Conservation (phyloP, 2,113 vertebrate species). For the Bufo gargarizans region DNA sequence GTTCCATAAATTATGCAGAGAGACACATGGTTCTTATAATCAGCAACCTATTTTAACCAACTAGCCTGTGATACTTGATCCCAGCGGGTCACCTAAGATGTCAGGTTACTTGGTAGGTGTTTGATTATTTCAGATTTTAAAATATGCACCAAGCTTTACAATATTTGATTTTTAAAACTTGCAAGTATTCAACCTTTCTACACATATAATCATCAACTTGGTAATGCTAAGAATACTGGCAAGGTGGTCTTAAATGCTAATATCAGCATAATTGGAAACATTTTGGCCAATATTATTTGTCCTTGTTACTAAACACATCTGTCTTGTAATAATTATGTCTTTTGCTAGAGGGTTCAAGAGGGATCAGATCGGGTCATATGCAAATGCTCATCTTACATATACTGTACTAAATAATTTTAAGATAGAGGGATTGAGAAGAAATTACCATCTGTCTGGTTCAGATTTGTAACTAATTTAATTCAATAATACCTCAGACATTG, state of each 20-base stretch:
- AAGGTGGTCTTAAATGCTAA: constrained; percentile 36
- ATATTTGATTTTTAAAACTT: constrained; percentile 41
- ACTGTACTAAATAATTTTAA: constrained; percentile 1
- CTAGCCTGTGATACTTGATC: constrained; percentile 45
- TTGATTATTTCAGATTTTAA: constrained; percentile 47
- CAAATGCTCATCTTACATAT: constrained; percentile 20
- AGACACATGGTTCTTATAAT: constrained; percentile 49
- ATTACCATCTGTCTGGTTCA: not conserved
- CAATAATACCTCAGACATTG: not conserved
- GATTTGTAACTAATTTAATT: not conserved
- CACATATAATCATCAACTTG: constrained; percentile 38
- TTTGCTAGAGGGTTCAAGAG: constrained; percentile 13
- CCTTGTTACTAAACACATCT: constrained; percentile 21
- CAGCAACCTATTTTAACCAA: not conserved
- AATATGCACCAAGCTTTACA: constrained; percentile 38
- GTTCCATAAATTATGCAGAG: constrained; percentile 38
- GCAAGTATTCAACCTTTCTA: constrained; percentile 40
- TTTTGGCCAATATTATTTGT: constrained; percentile 40
- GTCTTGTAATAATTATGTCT: constrained; percentile 34
- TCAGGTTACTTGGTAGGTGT: constrained; percentile 24
- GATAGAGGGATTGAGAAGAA: not conserved
- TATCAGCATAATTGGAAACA: constrained; percentile 45
- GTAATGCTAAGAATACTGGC: constrained; percentile 37
- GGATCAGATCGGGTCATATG: constrained; percentile 43
- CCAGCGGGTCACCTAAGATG: constrained; percentile 46